These are phyloP conservation scores for Saturnia pavonia DNA, from an alignment of 2,888 invertebrate species.

Conservation along the genomic window DNA sequence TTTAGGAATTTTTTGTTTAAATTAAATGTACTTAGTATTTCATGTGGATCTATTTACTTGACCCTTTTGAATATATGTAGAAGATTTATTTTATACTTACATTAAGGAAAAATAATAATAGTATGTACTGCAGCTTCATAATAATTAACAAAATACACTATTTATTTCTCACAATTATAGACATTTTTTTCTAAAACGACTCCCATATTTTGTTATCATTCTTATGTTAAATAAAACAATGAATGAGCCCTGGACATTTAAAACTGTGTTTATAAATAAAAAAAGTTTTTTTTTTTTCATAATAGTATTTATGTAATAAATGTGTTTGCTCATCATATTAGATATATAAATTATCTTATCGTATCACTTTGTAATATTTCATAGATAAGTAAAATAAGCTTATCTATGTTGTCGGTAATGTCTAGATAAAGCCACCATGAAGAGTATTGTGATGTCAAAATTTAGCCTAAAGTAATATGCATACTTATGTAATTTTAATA, in stretches of 20 bases:
- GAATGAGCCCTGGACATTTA: not conserved
- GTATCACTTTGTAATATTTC: conserved; percentile 1
- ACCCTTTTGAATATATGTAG: not conserved
- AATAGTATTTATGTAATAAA: not conserved
- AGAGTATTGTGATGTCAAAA: not conserved
- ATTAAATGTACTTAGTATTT: not conserved
- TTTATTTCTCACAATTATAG: conserved; percentile 5
- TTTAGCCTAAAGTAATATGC: not conserved
- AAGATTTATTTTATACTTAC: conserved; percentile 17
- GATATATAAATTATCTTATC: not conserved
- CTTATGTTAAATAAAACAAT: not conserved
- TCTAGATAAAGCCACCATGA: conserved; percentile 1
- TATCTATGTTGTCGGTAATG: conserved; percentile 17
- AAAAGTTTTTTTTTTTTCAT: not conserved
- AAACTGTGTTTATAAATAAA: not conserved
- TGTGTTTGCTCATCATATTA: not conserved
- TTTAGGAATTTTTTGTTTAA: not conserved
- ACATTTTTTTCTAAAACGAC: conserved; percentile 8
- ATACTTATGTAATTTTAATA: not conserved
- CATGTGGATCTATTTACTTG: not conserved
- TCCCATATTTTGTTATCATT: not conserved
- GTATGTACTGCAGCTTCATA: conserved; percentile 13
- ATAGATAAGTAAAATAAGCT: conserved; percentile 17
- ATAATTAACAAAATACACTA: not conserved
- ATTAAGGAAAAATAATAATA: conserved; percentile 13